Base-by-base conservation (phyloP, 2,888 invertebrate genomes). In the Hypena proboscidalis region DNA sequence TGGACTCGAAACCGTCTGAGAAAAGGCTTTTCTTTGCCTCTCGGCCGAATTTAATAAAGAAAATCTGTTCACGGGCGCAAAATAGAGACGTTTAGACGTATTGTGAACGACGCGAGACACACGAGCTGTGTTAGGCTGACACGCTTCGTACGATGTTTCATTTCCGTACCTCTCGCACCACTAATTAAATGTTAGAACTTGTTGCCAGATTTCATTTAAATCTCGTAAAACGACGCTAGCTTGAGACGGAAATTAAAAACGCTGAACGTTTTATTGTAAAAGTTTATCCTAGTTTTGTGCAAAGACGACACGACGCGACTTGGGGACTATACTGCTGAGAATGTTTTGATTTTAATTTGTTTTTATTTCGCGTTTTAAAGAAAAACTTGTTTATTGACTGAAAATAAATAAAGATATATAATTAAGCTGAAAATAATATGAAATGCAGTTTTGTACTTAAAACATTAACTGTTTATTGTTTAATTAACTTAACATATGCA, bases 151-250 rank as follows among this genome's bases (percentile, higher is more conserved):
- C 67, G 70, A 72, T 77, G 74, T 80, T 83, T 85, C 76, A 83
- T 85, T 83, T 83, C 79, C 81, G 63, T 53, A 63, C 46, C 70
- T 74, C 71, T 71, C 57, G 57, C 56, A 49, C 51, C 67, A 70
- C 76, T 85, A 87, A 86, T 86, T 85, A 85, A 85, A 85, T 79
- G 76, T 83, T 81, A 78, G 69, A 79, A 82, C 74, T 81, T 80
- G 77, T 74, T 77, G 66, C 72, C 74, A 74, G 78, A 78, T 80
- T 83, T 80, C 75, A 80, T 83, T 83, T 77, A 67, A 83, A 81
- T 79, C 77, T 70, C 69, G 64, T 74, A 76, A 79, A 77, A 67
- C 67, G 67, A 58, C 55, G 44, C 54, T 60, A 74, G 77, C 72
- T 80, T 68, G 67, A 66, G 60, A 61, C 70, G 81, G 83, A 84